A percentile compares a stretch with the other conserved stretches of the same genome.
These are phyloP conservation scores for Ennomos erosarius DNA, from an alignment of 2,888 invertebrate genomes.

Conservation along the genomic window DNA sequence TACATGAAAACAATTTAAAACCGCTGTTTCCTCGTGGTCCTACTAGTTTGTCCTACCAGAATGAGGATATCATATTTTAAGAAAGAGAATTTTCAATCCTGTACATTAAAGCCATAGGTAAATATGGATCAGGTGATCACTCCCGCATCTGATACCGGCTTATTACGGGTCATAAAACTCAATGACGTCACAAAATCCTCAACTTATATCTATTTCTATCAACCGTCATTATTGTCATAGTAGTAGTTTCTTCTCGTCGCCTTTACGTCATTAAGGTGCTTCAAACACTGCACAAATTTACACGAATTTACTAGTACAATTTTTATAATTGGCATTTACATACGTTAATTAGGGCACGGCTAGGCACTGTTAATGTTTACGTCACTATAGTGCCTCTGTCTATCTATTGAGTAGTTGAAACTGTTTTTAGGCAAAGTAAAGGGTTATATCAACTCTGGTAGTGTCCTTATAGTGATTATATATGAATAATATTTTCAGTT, in stretches of 20 bases:
- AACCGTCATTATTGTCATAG: neutral
- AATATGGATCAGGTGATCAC: too few species aligned
- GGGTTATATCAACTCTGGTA: neutral
- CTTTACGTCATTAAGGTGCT: slow-evolving; percentile 52
- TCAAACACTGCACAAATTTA: slow-evolving; percentile 59
- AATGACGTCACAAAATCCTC: neutral
- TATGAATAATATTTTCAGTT: too few species aligned
- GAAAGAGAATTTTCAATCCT: too few species aligned
- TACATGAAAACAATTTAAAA: too few species aligned
- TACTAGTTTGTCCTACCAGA: too few species aligned
- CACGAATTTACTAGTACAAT: slow-evolving; percentile 77
- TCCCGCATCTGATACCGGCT: too few species aligned
- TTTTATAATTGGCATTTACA: slow-evolving; percentile 69
- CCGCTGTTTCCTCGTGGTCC: too few species aligned
- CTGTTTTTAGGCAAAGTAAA: neutral
- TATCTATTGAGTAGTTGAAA: slow-evolving; percentile 3
- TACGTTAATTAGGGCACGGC: slow-evolving; percentile 55
- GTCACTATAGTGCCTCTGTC: slow-evolving; percentile 24
- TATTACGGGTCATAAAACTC: too few species aligned
- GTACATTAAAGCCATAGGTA: too few species aligned
- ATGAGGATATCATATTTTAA: too few species aligned
- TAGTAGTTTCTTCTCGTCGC: neutral
- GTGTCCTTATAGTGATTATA: too few species aligned
- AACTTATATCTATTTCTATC: too few species aligned
- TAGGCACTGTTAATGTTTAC: slow-evolving; percentile 25